Conservation (phyloP, 2,888 invertebrate species). For the Cactoblastis cactorum region DNA sequence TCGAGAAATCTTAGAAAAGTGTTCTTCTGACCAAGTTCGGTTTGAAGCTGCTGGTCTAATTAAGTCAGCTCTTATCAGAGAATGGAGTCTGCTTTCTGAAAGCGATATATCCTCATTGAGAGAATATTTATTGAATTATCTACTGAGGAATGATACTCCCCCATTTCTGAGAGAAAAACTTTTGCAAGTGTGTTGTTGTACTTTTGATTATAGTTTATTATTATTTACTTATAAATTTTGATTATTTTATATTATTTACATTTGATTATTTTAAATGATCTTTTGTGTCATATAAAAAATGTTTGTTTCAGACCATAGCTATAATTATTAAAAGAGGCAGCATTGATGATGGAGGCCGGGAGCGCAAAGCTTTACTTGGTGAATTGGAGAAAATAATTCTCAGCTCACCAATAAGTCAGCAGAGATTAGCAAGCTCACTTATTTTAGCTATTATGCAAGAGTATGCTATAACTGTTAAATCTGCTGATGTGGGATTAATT, state of each 20-base stretch:
- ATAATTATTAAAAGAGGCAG: constrained; percentile 93
- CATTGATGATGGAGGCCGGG: constrained; percentile 85
- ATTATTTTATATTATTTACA: background rate
- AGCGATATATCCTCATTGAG: constrained; percentile 84
- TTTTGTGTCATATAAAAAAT: no score
- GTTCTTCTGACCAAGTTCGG: constrained; percentile 86
- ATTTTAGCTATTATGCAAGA: constrained; percentile 92
- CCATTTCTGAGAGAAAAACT: constrained; percentile 88
- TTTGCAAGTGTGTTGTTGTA: constrained; percentile 76
- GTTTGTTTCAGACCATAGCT: constrained; percentile 83
- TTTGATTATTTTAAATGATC: constrained; percentile 20
- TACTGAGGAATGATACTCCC: constrained; percentile 84
- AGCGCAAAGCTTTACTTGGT: constrained; percentile 82
- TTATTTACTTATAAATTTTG: no score
- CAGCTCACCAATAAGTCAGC: constrained; percentile 87
- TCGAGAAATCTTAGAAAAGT: constrained; percentile 86
- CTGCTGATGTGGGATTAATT: constrained; percentile 91
- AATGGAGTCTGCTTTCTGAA: constrained; percentile 87
- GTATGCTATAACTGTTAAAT: constrained; percentile 90
- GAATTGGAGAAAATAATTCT: constrained; percentile 89
- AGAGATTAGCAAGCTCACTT: constrained; percentile 91
- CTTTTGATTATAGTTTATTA: background rate
- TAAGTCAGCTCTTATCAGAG: constrained; percentile 89
- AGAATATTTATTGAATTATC: constrained; percentile 88
- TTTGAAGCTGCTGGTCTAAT: constrained; percentile 93